Evolutionary conservation across 2,113 vertebrate genomes (phyloP).

Genomic region (Pseudolaguvia tuberculata): DNA sequence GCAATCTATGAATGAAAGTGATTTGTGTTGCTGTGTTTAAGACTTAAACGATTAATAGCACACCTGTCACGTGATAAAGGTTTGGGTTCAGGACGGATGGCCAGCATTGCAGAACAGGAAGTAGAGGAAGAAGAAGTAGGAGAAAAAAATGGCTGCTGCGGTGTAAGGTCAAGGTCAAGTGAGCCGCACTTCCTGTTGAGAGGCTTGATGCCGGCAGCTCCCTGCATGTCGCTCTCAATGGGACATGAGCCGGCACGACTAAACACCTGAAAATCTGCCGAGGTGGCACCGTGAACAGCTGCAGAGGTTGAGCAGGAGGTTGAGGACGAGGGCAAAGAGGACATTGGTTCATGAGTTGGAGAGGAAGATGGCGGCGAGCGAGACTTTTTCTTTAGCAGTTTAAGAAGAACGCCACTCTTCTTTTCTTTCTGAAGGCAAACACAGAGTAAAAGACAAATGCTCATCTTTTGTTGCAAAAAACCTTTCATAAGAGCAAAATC

Average conservation of each 20-base stretch:
- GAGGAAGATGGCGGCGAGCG: conserved; percentile 88
- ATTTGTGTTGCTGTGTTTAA: no score
- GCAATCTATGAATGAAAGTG: no score
- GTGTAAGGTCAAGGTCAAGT: conserved; percentile 90
- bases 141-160: conserved; percentile 74
- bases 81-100: conserved; percentile 85
- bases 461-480: not conserved
- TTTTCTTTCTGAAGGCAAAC: conserved; percentile 81
- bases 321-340: conserved; percentile 77
- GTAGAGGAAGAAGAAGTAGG: conserved; percentile 51
- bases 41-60: not conserved
- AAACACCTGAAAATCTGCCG: conserved; percentile 57
- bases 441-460: not conserved
- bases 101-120: conserved; percentile 74
- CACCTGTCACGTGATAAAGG: conserved; percentile 90
- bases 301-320: conserved; percentile 59
- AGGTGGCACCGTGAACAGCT: conserved; percentile 72
- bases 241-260: conserved; percentile 93
- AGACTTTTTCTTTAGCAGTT: conserved; percentile 92
- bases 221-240: conserved; percentile 91
- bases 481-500: no score
- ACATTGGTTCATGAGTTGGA: conserved; percentile 78
- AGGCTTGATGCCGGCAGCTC: conserved; percentile 88
- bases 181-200: conserved; percentile 95
- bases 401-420: conserved; percentile 87